These are phyloP conservation scores for Antechinus stuartii DNA, from an alignment of 2,113 vertebrate species.

Conservation along the genomic window DNA sequence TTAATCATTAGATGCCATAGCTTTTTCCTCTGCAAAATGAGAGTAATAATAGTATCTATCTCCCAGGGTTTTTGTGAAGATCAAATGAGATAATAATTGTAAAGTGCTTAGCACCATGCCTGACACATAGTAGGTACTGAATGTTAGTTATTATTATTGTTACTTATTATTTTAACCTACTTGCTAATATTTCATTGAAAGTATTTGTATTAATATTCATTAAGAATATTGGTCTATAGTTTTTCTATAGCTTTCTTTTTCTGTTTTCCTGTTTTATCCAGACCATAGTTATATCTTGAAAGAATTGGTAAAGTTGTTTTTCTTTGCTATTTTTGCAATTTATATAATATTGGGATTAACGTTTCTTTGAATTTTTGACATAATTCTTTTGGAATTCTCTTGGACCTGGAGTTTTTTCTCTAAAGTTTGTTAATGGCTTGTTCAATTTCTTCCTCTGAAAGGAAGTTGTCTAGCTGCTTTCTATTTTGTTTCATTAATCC, in stretches of 20 bases:
- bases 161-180: background rate
- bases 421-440: too few species aligned
- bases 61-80: background rate
- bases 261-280: background rate
- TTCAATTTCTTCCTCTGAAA: too few species aligned
- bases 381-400: too few species aligned
- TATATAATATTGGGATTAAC: too few species aligned
- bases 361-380: too few species aligned
- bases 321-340: too few species aligned
- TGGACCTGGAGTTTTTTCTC: too few species aligned
- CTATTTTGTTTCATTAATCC: too few species aligned
- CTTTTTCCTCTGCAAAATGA: background rate
- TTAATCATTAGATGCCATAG: background rate
- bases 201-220: background rate
- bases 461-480: too few species aligned
- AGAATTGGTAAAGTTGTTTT: background rate
- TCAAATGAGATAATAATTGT: background rate
- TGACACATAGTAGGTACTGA: background rate
- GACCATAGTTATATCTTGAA: background rate
- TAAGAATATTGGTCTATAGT: background rate
- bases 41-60: background rate
- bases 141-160: background rate
- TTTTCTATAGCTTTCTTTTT: too few species aligned
- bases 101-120: slow-evolving; percentile 14
- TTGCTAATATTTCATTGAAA: background rate